Evolutionary conservation across 1,140 invertebrate genomes (phyloP), one percentile per base, ranked within the genome.

Genomic region (Chironomus tepperi): DNA sequence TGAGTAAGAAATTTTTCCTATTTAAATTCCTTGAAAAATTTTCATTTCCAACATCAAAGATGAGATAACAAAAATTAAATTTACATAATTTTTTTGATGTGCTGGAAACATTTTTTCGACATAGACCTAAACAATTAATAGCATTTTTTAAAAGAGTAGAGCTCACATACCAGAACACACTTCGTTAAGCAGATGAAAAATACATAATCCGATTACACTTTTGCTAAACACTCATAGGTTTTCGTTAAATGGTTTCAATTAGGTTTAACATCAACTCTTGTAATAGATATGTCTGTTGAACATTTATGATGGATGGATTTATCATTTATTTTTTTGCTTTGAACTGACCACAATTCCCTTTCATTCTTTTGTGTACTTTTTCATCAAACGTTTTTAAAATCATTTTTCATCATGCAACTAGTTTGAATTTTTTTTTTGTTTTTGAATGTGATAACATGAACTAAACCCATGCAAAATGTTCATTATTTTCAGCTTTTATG

Each of bases 171-270:
- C 24, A 34, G 5, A 34, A 34, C 1, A 34, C 24, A 34, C 24
- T 34, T 34, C 24, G 24, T 34, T 57, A 57, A 57, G 12, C 47
- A n/a, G 47, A 15, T 57, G 12, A 57, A 12, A 57, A 57, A 57
- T 47, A 12, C 15, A n/a, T n/a, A 34, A 34, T 12, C 47, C 12
- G 12, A n/a, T 57, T 57, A 57, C 47, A 57, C 5, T 57, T 57
- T 57, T 15, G 47, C n/a, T 57, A n/a, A n/a, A 15, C 12, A n/a
- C n/a, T 57, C 8, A 12, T 57, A 57, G 47, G n/a, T n/a, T 57
- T 57, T 57, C 47, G n/a, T 57, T 57, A 57, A 57, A 57, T 57
- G 47, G 47, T 57, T 57, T 57, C 47, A 57, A 57, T 57, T 57
- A 57, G 47, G 15, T 57, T 57, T n/a, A 57, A 57, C 12, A 57